Evolutionary conservation across 2,113 vertebrate genomes (phyloP), one percentile per base, ranked within the genome.

Genomic region (Hypanus sabinus): DNA sequence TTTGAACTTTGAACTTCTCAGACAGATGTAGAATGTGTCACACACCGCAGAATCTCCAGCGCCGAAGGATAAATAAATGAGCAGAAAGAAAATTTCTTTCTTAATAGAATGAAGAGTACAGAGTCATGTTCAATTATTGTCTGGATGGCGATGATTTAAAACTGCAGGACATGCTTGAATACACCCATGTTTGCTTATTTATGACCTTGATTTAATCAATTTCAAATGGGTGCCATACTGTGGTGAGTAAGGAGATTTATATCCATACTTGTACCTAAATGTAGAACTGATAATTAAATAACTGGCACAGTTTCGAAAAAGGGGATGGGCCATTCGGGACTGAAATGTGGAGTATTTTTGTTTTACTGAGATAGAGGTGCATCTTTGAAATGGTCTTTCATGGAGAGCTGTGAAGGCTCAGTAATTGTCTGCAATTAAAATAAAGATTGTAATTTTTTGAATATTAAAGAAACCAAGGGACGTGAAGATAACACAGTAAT

Each of bases 261-360:
- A 87, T 87, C 46, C 83, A 87, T 60, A 87, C 57, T 55, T 62
- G 14, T 27, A 87, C 0, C 83, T 27, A 87, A 85, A n/a, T 87
- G 83, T 87, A 27, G 83, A 30, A 60, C 9, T 87, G 55, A 87
- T 62, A 87, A 87, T 87, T 87, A 87, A 57, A 60, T 60, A 87
- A 85, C 81, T 60, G 83, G 14, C 83, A 87, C 62, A 7, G 8
- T 65, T 65, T 65, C 5, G 14, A 11, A 65, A 65, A 65, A 65
- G 62, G 62, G 62, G 62, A 65, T 65, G 14, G 62, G 62, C 62
- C 62, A 65, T 65, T 65, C 14, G 14, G 8, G 62, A 65, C 62
- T 11, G 14, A 65, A 65, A 65, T 65, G 8, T 11, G 62, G 14
- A 65, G 62, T 11, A 65, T 65, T 65, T 65, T 65, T 9, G 62